Conservation (phyloP, 1,140 invertebrate species). For the Littorina saxatilis region DNA sequence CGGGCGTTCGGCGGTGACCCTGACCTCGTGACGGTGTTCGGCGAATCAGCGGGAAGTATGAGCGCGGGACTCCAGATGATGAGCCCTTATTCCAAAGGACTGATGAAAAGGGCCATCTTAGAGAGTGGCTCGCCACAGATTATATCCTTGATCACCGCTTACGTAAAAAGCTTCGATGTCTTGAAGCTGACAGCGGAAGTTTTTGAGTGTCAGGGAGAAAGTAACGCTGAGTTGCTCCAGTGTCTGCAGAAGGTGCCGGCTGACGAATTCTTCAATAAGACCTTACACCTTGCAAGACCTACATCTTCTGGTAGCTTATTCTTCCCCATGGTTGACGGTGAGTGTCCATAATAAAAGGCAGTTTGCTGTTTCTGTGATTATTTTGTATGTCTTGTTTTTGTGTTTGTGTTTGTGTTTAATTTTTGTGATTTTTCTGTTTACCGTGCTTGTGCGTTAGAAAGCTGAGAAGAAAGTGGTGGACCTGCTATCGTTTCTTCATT, state of each 20-base stretch:
- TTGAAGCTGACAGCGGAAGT: not conserved
- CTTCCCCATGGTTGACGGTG: conserved; percentile 9
- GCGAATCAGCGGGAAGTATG: conserved; percentile 78
- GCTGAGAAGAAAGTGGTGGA: too few relatives aligned
- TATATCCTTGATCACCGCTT: too few relatives aligned
- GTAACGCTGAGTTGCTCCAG: not conserved
- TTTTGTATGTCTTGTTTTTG: too few relatives aligned
- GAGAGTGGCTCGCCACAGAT: conserved; percentile 17
- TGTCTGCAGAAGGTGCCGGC: not conserved
- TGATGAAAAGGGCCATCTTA: conserved; percentile 13
- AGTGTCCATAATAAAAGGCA: not conserved
- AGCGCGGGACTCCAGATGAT: conserved; percentile 48
- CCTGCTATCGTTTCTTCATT: too few relatives aligned
- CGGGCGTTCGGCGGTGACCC: conserved; percentile 80
- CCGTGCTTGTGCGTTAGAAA: too few relatives aligned
- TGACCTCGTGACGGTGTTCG: conserved; percentile 82
- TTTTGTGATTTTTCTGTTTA: too few relatives aligned
- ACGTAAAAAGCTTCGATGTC: not conserved
- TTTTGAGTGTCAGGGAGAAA: not conserved
- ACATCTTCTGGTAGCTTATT: not conserved
- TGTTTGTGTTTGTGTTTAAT: too few relatives aligned
- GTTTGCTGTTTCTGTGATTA: too few relatives aligned
- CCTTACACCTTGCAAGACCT: not conserved
- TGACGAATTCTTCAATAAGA: not conserved
- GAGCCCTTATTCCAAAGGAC: conserved; percentile 49